Conservation (phyloP, 1,140 invertebrate genomes). For the Cephus cinctus region DNA sequence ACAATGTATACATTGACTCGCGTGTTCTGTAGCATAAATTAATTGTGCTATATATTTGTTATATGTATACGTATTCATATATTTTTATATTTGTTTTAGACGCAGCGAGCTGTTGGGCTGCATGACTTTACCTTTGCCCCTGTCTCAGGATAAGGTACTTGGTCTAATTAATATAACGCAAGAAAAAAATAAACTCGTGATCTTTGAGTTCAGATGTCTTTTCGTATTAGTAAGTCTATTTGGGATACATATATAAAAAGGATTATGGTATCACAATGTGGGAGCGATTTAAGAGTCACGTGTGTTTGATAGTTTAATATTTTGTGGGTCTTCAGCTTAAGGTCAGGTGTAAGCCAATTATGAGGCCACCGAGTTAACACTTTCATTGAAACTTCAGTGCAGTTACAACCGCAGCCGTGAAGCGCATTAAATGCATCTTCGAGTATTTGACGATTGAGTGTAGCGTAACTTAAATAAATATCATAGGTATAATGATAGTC, state of each 20-base stretch:
- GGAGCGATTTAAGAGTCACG: background rate
- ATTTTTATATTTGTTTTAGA: conserved; percentile 58
- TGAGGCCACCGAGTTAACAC: conserved; percentile 23
- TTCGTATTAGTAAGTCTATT: background rate
- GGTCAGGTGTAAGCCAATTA: conserved; percentile 51
- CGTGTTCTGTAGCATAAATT: background rate
- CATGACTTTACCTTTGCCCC: conserved; percentile 66
- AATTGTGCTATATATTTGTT: background rate
- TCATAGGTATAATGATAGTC: conserved; percentile 45
- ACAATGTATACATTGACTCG: background rate
- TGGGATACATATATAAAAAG: background rate
- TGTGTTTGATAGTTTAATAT: background rate
- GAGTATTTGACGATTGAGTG: too few relatives aligned
- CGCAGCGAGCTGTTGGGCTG: conserved; percentile 67
- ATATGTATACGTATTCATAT: conserved; percentile 19
- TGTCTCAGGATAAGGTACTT: conserved; percentile 60
- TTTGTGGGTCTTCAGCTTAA: conserved; percentile 40
- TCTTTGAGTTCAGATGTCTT: too few relatives aligned
- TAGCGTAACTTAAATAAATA: too few relatives aligned
- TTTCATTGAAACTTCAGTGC: conserved; percentile 4
- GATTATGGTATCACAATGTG: background rate
- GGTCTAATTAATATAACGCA: background rate
- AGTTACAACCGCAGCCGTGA: too few relatives aligned
- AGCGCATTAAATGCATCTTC: too few relatives aligned
- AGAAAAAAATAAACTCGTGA: too few relatives aligned